Base-by-base conservation (phyloP, 2,797 vertebrate genomes). In the Scolopax rusticola region DNA sequence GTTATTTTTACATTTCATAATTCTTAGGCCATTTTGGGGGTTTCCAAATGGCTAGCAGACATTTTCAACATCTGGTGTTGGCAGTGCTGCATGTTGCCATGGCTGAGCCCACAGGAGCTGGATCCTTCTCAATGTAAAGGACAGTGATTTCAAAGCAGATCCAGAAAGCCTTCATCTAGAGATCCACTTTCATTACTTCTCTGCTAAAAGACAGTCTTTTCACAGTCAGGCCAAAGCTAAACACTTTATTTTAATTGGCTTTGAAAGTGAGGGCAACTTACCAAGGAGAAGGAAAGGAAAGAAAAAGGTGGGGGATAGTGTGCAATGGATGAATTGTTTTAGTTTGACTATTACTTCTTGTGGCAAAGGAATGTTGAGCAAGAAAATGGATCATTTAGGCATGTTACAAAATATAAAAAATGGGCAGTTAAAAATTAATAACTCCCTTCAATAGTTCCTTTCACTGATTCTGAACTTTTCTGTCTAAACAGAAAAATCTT, bases 1-100 rank as follows among this genome's bases (percentile, higher is more conserved):
- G 74, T 73, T 94, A 67, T 87, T 93, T 92, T 84, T 82, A 82
- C 47, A n/a, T 51, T 73, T 82, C 33, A 23, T 80, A 80, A 71
- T 70, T 91, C 51, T 82, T 57, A 56, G 6, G 4, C 43, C 56
- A 7, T 60, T 94, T 54, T 80, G 0, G 11, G 77, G 78, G 68
- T 74, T 94, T 85, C 90, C 56, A 57, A 38, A 38, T 19, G 48
- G 28, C 70, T 91, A 85, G 74, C 88, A 95, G 91, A 69, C 43
- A 59, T 65, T 81, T 80, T 65, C 53, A 81, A 12, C 69, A 79
- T 69, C 90, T 84, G 87, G 86, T 54, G 61, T 25, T 96, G 87
- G 83, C 89, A 84, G 10, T 21, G 5, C 27, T 51, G 50, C 51
- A 6, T 27, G 4, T 7, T 57, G 83, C 83, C 43, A 47, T 40